Conservation (phyloP, 2,113 vertebrate species). For the Daboia siamensis region DNA sequence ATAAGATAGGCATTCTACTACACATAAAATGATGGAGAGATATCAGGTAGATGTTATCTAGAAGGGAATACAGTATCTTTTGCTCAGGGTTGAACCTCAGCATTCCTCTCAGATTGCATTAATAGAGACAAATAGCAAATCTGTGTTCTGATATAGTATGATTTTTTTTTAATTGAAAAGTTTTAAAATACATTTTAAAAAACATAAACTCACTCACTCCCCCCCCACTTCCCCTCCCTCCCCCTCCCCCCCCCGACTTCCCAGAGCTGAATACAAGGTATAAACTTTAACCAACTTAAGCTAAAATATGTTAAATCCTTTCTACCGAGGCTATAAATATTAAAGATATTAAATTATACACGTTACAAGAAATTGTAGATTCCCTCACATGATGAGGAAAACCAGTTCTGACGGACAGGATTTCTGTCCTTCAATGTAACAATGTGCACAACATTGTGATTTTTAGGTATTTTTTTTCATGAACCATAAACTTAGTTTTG, state of each 20-base stretch:
- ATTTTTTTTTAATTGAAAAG: constrained; percentile 15
- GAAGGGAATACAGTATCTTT: neutral
- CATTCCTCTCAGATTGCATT: constrained; percentile 59
- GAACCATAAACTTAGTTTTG: neutral
- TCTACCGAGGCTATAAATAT: constrained; percentile 71
- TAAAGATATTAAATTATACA: constrained; percentile 71
- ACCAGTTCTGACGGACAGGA: neutral
- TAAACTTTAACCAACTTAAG: too few species aligned
- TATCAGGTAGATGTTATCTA: neutral
- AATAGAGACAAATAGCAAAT: constrained; percentile 72
- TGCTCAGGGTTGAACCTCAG: neutral
- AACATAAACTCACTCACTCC: too few species aligned
- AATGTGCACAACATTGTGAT: neutral
- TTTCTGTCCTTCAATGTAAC: neutral
- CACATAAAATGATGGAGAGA: neutral
- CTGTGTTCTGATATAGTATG: constrained; percentile 69
- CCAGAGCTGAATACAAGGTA: too few species aligned
- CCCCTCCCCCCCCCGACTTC: too few species aligned
- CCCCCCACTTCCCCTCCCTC: too few species aligned
- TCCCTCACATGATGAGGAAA: neutral
- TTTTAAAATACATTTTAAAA: too few species aligned
- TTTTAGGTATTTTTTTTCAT: neutral
- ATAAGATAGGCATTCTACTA: neutral
- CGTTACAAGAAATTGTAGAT: constrained; percentile 66
- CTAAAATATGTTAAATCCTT: constrained; percentile 66